These are phyloP conservation scores for Dysidea cf. avara DNA, from an alignment of 37 sponge, comb jelly and placozoan genomes.

Conservation along the genomic window DNA sequence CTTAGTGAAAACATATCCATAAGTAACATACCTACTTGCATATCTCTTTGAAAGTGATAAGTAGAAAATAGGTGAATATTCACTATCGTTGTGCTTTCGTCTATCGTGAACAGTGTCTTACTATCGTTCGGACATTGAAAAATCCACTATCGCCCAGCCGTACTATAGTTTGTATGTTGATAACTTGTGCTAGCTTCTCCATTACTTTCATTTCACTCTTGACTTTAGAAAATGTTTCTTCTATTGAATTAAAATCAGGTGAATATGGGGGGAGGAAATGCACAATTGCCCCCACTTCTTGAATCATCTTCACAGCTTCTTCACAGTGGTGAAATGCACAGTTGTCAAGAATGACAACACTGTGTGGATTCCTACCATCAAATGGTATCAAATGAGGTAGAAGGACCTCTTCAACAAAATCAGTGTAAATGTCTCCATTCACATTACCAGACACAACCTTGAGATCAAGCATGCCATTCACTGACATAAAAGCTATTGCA, in stretches of 20 bases:
- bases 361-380: slow-evolving; percentile 17
- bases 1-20: too few relatives aligned
- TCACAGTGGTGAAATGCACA: not conserved
- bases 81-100: too few relatives aligned
- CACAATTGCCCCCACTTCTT: slow-evolving; percentile 1
- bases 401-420: slow-evolving; percentile 13
- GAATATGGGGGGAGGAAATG: slow-evolving; percentile 8
- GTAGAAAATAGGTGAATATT: too few relatives aligned
- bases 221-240: slow-evolving; percentile 22
- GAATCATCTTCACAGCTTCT: slow-evolving; percentile 7
- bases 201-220: slow-evolving; percentile 14
- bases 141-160: too few relatives aligned
- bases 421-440: not conserved
- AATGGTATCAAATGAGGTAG: slow-evolving; percentile 32
- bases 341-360: slow-evolving; percentile 20
- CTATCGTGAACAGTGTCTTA: too few relatives aligned
- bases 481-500: slow-evolving; percentile 39
- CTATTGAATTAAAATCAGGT: slow-evolving; percentile 23
- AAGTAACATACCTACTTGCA: too few relatives aligned
- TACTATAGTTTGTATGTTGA: slow-evolving; percentile 18
- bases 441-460: slow-evolving; percentile 7
- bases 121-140: too few relatives aligned
- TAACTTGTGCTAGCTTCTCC: not conserved
- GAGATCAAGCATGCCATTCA: slow-evolving; percentile 26
- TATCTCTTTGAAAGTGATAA: too few relatives aligned